Percentiles rank a stretch among this genome's conserved stretches.
These are phyloP conservation scores for Manis pentadactyla DNA, from an alignment of 2,797 vertebrate species.

Conservation along the genomic window DNA sequence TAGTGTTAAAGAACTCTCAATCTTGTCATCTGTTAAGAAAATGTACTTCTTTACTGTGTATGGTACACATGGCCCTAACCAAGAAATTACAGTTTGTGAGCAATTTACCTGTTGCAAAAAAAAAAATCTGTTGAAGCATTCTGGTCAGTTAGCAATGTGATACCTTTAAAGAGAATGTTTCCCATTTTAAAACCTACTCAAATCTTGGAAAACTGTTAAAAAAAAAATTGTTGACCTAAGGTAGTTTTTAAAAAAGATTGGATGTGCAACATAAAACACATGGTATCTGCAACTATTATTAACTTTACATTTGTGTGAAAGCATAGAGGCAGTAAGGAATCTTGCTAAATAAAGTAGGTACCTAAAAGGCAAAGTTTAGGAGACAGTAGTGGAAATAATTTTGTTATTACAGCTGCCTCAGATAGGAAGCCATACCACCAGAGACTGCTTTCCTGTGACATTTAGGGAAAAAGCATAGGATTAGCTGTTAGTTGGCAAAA, in stretches of 20 bases:
- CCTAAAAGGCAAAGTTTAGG: neutral
- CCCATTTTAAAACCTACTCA: constrained; percentile 29
- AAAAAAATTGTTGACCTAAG: constrained; percentile 2
- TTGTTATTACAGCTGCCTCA: neutral
- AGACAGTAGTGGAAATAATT: neutral
- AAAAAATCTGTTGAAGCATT: neutral
- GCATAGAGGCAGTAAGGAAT: neutral
- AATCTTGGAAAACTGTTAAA: neutral
- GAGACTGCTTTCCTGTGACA: neutral
- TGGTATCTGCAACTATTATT: constrained; percentile 16
- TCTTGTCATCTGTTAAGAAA: neutral
- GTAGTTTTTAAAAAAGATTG: constrained; percentile 44
- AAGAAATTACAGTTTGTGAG: neutral
- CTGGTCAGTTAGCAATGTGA: neutral
- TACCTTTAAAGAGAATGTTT: neutral
- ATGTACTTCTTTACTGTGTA: neutral
- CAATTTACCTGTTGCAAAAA: neutral
- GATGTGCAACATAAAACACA: neutral
- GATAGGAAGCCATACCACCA: neutral
- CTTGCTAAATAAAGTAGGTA: neutral
- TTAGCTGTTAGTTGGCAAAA: constrained; percentile 41
- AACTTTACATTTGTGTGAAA: constrained; percentile 39
- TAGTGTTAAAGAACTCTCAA: neutral
- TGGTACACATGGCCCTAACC: neutral
- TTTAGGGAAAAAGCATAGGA: neutral